phyloP scores from a whole-genome alignment of 35 echinoderm and acorn worm species.

The Ptychodera flava region DNA sequence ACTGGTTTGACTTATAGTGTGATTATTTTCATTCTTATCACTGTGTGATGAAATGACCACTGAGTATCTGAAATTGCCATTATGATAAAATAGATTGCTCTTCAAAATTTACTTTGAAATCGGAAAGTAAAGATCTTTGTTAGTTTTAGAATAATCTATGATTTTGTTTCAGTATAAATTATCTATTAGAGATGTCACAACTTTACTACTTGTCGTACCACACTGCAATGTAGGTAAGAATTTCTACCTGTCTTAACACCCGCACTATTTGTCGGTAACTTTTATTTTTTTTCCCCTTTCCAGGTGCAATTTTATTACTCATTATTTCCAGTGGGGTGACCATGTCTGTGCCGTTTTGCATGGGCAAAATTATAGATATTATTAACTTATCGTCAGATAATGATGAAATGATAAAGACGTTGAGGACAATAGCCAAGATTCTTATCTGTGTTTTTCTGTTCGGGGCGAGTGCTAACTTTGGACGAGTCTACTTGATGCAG shows the following conservation, averaged over 20 bases:
- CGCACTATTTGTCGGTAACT: no score
- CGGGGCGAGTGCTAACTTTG: slow-evolving; percentile 81
- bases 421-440: slow-evolving; percentile 48
- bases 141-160: no score
- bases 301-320: slow-evolving; percentile 77
- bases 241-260: no score
- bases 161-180: no score
- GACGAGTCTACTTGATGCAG: slow-evolving; percentile 82
- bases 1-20: not conserved
- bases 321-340: slow-evolving; percentile 84
- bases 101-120: no score
- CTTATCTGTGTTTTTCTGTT: slow-evolving; percentile 57
- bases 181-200: no score
- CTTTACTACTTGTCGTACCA: no score
- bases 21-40: not conserved
- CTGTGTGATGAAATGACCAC: not conserved
- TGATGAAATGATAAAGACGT: slow-evolving; percentile 57
- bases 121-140: no score
- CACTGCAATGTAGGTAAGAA: no score
- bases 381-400: slow-evolving; percentile 59
- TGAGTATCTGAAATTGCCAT: not conserved
- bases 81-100: no score
- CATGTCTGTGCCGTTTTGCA: slow-evolving; percentile 77
- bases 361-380: slow-evolving; percentile 83
- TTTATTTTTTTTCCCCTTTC: slow-evolving; percentile 6